A percentile compares a stretch with the other conserved stretches of the same genome.
Conservation (phyloP, 1,140 invertebrate species). For the Solenopsis fugax region DNA sequence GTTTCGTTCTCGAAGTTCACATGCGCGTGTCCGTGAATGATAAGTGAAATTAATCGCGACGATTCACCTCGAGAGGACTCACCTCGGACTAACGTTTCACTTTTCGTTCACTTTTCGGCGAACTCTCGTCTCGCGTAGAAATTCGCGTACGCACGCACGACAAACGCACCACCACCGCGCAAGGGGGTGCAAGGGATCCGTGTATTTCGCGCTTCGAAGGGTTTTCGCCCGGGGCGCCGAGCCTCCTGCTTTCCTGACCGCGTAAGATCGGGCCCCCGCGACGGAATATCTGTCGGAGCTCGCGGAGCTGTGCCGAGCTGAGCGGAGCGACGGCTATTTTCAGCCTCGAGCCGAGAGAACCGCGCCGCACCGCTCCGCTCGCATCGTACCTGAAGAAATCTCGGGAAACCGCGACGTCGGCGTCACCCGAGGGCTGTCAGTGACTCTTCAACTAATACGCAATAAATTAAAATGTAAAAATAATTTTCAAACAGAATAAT, state of each 20-base stretch:
- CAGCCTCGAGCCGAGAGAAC: slow-evolving; percentile 79
- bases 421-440: not conserved
- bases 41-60: slow-evolving; percentile 9
- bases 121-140: not conserved
- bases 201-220: slow-evolving; percentile 4
- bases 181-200: slow-evolving; percentile 28
- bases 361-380: slow-evolving; percentile 32
- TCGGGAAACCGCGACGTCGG: not conserved
- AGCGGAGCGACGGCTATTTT: slow-evolving; percentile 79
- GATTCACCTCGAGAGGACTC: slow-evolving; percentile 22
- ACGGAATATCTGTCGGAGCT: slow-evolving; percentile 77
- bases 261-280: slow-evolving; percentile 69
- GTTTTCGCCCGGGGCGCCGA: slow-evolving; percentile 62
- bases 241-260: slow-evolving; percentile 36
- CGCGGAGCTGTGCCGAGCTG: slow-evolving; percentile 76
- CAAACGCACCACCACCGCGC: slow-evolving; percentile 27
- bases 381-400: not conserved
- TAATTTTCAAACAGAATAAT: not conserved
- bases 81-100: not conserved
- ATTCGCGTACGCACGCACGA: not conserved
- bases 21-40: not conserved
- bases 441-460: not conserved
- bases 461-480: not conserved
- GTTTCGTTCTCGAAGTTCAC: slow-evolving; percentile 7
- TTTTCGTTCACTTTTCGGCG: not conserved